A percentile compares a stretch with the other conserved stretches of the same genome.
Evolutionary conservation across 2,888 invertebrate species (phyloP).

Genomic region (Leptinotarsa peninsularis): DNA sequence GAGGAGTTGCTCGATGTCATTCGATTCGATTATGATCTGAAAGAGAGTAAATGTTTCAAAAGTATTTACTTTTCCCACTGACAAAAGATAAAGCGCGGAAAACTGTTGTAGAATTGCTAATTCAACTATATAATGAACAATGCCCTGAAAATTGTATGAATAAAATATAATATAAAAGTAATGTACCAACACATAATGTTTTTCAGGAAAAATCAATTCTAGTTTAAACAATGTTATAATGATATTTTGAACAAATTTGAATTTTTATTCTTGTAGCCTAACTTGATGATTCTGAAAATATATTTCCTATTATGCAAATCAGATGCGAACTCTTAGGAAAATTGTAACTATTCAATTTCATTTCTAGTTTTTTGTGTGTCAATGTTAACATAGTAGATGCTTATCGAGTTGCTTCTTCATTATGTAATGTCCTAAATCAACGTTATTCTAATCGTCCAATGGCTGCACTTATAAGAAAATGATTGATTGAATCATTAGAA

Average conservation of each 20-base stretch:
- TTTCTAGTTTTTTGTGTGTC: neutral
- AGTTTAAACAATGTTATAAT: too few relatives aligned
- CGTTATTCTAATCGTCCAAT: neutral
- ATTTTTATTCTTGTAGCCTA: too few relatives aligned
- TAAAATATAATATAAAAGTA: too few relatives aligned
- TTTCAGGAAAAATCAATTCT: too few relatives aligned
- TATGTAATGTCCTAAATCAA: neutral
- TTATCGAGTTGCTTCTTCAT: neutral
- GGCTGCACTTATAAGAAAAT: neutral
- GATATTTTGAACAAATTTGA: too few relatives aligned
- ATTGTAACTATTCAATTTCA: neutral
- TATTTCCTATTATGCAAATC: too few relatives aligned
- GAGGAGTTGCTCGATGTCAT: conserved; percentile 61
- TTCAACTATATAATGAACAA: too few relatives aligned
- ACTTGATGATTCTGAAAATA: too few relatives aligned
- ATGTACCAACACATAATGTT: too few relatives aligned
- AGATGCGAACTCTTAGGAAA: neutral
- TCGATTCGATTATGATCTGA: conserved; percentile 55
- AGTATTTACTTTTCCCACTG: neutral
- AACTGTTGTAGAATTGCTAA: too few relatives aligned
- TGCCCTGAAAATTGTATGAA: too few relatives aligned
- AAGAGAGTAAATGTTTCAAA: conserved; percentile 2
- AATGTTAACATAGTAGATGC: neutral
- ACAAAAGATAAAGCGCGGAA: too few relatives aligned
- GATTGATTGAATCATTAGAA: neutral